Conservation (phyloP, 1,140 invertebrate genomes). For the Pararge aegeria region DNA sequence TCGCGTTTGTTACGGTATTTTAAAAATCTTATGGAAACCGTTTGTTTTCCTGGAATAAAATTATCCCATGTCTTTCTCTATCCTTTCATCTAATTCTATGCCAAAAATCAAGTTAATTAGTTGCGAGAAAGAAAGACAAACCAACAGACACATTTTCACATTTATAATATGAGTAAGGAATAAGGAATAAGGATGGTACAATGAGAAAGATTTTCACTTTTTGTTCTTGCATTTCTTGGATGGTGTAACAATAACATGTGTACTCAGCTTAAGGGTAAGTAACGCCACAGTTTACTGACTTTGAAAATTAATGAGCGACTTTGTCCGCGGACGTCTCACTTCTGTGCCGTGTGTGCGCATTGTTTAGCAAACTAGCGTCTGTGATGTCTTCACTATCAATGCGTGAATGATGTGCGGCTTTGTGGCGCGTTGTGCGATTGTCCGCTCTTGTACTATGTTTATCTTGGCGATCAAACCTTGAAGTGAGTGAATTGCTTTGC, state of each 20-base stretch:
- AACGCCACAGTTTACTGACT: constrained; percentile 43
- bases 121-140: too few relatives aligned
- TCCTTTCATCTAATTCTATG: too few relatives aligned
- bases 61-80: too few relatives aligned
- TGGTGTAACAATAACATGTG: neutral
- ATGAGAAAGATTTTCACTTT: too few relatives aligned
- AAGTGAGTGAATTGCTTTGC: constrained; percentile 10
- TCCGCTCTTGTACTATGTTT: constrained; percentile 22
- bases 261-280: constrained; percentile 13
- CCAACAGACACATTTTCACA: too few relatives aligned
- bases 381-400: constrained; percentile 38
- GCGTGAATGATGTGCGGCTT: constrained; percentile 16
- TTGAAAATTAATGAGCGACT: constrained; percentile 65
- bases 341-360: constrained; percentile 38
- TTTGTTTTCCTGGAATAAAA: too few relatives aligned
- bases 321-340: constrained; percentile 50
- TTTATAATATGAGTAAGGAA: too few relatives aligned
- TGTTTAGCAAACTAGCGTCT: constrained; percentile 30
- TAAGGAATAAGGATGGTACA: too few relatives aligned
- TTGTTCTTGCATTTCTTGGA: too few relatives aligned
- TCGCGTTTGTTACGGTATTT: too few relatives aligned
- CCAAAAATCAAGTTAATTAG: too few relatives aligned
- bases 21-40: too few relatives aligned
- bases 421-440: constrained; percentile 13
- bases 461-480: constrained; percentile 27